These are phyloP conservation scores for Pachyramphus minor DNA, from an alignment of 2,113 vertebrate genomes.

Conservation along the genomic window DNA sequence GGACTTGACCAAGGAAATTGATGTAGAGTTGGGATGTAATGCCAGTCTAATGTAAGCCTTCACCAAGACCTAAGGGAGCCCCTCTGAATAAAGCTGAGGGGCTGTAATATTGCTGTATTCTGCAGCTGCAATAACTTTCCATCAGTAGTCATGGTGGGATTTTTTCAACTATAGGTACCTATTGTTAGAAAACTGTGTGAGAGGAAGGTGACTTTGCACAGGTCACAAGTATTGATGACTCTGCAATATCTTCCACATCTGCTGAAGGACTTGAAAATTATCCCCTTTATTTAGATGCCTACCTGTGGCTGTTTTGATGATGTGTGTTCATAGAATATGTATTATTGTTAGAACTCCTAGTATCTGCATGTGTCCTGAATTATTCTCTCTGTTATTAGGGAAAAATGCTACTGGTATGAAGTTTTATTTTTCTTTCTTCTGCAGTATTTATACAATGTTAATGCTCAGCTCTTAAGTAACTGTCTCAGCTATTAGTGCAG, in stretches of 20 bases:
- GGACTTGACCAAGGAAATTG: not conserved
- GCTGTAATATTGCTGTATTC: not conserved
- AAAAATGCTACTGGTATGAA: not conserved
- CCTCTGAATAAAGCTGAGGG: not conserved
- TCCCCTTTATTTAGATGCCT: not conserved
- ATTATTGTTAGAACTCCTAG: not conserved
- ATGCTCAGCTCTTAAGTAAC: not conserved
- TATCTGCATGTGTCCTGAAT: rapidly evolving
- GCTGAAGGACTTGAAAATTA: not conserved
- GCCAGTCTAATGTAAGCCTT: not conserved
- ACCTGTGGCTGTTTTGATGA: not conserved
- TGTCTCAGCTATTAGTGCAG: not conserved
- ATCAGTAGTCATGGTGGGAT: not conserved
- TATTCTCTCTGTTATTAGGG: not conserved
- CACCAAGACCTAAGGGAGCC: not conserved
- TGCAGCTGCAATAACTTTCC: not conserved
- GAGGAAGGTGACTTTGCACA: not conserved
- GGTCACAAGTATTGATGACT: not conserved
- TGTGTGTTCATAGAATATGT: not conserved
- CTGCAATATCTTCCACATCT: not conserved
- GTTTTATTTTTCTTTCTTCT: not conserved
- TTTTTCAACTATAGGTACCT: not conserved
- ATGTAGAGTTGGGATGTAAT: not conserved
- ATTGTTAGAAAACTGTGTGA: not conserved
- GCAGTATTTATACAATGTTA: not conserved